Evolutionary conservation across 2,113 vertebrate genomes (phyloP).

Genomic region (Daubentonia madagascariensis): DNA sequence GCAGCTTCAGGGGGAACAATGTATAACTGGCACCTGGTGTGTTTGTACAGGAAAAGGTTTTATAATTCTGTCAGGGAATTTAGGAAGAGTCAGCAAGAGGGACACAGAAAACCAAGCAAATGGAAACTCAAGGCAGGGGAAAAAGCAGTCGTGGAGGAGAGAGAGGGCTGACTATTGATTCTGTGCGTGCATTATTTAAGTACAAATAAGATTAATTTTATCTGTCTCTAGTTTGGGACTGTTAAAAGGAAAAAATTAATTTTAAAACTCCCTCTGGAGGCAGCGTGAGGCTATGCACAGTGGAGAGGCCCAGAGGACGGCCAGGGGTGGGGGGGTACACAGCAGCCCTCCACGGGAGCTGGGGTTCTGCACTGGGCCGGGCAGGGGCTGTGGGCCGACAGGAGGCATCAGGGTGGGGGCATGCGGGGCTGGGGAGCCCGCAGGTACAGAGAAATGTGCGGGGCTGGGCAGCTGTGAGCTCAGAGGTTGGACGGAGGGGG

Average conservation of each 20-base stretch:
- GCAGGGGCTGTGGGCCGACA: neutral
- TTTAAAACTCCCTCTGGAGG: neutral
- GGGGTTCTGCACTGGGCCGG: accelerated
- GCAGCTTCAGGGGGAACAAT: too few species aligned
- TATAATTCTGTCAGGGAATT: neutral
- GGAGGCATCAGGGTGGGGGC: neutral
- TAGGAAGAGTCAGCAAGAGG: neutral
- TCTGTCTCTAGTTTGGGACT: too few species aligned
- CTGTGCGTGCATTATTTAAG: accelerated
- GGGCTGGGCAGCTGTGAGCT: neutral
- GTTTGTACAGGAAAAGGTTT: neutral
- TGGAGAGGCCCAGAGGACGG: neutral
- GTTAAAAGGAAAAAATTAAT: too few species aligned
- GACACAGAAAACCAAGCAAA: neutral
- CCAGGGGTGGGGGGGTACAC: accelerated
- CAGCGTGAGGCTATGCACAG: accelerated
- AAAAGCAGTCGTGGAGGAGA: neutral
- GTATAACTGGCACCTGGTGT: too few species aligned
- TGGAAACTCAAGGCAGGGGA: accelerated
- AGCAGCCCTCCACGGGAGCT: neutral
- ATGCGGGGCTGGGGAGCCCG: accelerated
- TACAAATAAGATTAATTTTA: too few species aligned
- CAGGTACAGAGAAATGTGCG: accelerated
- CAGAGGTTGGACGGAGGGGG: accelerated
- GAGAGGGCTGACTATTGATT: too few species aligned